A percentile compares a stretch with the other conserved stretches of the same genome.
phyloP scores from a whole-genome alignment of 2,888 invertebrate species.

The Drosophila multiciliata region DNA sequence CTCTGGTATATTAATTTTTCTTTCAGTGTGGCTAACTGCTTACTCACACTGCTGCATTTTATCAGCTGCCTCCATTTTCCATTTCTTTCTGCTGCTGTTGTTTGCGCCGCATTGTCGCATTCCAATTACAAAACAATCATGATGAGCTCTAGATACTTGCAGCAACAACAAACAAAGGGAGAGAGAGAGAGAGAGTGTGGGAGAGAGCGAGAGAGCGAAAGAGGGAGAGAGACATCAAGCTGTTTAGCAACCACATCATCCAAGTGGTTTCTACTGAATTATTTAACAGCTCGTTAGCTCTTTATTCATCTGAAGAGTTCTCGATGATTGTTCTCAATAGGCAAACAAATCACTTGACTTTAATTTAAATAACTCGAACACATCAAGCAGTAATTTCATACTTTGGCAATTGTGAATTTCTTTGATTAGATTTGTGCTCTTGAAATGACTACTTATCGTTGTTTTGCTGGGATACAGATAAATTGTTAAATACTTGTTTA shows the following conservation, averaged over 20 bases:
- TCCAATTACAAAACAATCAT: conserved; percentile 81
- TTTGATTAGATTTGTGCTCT: background rate
- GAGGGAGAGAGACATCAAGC: conserved; percentile 6
- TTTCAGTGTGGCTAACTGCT: conserved; percentile 2
- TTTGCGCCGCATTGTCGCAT: conserved; percentile 68
- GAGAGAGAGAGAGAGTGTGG: background rate
- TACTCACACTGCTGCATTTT: conserved; percentile 53
- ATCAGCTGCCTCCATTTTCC: conserved; percentile 53
- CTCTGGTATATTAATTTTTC: background rate
- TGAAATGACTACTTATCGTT: background rate
- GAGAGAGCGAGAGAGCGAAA: background rate
- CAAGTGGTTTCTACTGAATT: conserved; percentile 13
- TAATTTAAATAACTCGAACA: background rate
- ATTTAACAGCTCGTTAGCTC: conserved; percentile 12
- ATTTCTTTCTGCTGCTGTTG: conserved; percentile 15
- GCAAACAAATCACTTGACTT: conserved; percentile 9
- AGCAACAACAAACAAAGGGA: conserved; percentile 27
- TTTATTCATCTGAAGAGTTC: conserved; percentile 32
- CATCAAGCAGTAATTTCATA: background rate
- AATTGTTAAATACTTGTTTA: background rate
- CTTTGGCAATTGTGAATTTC: background rate
- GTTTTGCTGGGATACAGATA: background rate
- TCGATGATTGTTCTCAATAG: conserved; percentile 4
- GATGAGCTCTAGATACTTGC: conserved; percentile 74
- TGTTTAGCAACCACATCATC: conserved; percentile 29